Evolutionary conservation across 2,797 vertebrate genomes (phyloP).

Genomic region (Hybognathus amarus): DNA sequence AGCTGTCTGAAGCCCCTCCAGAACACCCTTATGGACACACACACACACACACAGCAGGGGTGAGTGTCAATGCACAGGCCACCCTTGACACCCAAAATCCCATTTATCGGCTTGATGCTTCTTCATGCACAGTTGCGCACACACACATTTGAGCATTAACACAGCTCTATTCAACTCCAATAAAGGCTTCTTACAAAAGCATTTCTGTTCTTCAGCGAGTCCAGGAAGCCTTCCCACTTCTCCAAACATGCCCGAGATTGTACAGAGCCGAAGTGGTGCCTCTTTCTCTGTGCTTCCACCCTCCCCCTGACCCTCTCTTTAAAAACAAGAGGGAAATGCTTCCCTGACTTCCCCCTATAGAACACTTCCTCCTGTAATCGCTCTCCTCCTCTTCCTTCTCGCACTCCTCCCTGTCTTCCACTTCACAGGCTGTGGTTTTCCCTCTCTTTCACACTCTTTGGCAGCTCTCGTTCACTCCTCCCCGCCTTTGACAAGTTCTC

Average conservation of each 20-base stretch:
- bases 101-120: conserved; percentile 18
- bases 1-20: conserved; percentile 85
- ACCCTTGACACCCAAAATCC: conserved; percentile 42
- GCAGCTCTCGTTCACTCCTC: conserved; percentile 43
- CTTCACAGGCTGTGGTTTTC: conserved; percentile 36
- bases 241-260: conserved; percentile 72
- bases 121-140: conserved; percentile 23
- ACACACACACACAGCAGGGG: conserved; percentile 53
- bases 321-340: conserved; percentile 52
- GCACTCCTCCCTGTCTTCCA: conserved; percentile 52
- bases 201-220: conserved; percentile 77
- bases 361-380: conserved; percentile 43
- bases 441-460: conserved; percentile 52
- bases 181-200: conserved; percentile 72
- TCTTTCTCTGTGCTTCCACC: conserved; percentile 66
- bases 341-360: conserved; percentile 44
- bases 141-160: conserved; percentile 37
- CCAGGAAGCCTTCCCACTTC: conserved; percentile 71
- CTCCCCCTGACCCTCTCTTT: conserved; percentile 40
- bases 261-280: conserved; percentile 58
- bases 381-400: conserved; percentile 55
- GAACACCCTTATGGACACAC: conserved; percentile 79
- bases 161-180: conserved; percentile 51
- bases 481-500: conserved; percentile 49
- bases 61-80: conserved; percentile 58